Evolutionary conservation across 2,888 invertebrate genomes (phyloP).

Genomic region (Phalangium opilio): DNA sequence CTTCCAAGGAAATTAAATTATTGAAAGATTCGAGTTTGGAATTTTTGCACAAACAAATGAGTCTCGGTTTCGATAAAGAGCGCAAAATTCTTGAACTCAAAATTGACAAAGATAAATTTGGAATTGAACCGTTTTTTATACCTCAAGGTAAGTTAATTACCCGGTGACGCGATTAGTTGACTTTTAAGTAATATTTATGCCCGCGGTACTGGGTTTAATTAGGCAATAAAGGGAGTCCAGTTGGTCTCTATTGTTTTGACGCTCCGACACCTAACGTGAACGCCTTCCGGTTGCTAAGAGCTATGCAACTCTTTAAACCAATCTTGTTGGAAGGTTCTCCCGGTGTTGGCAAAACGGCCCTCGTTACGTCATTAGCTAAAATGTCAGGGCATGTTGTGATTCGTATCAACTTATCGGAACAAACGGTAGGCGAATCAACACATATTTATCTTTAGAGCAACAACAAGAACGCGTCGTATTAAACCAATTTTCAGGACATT

Average conservation of each 20-base stretch:
- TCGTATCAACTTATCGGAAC: slow-evolving; percentile 93
- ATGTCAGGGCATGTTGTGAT: slow-evolving; percentile 67
- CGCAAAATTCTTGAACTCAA: background rate
- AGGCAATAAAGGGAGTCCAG: background rate
- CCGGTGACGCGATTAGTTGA: no score
- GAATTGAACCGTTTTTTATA: slow-evolving; percentile 20
- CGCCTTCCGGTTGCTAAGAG: slow-evolving; percentile 66
- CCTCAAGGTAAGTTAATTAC: slow-evolving; percentile 13
- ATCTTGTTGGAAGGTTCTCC: slow-evolving; percentile 92
- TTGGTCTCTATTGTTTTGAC: slow-evolving; percentile 25
- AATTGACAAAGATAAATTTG: slow-evolving; percentile 5
- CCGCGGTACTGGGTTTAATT: no score
- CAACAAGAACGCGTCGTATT: no score
- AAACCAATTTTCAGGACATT: slow-evolving; percentile 49
- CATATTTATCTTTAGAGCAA: no score
- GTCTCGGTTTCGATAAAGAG: background rate
- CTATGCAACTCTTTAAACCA: slow-evolving; percentile 65
- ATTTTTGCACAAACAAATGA: background rate
- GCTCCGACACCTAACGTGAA: slow-evolving; percentile 67
- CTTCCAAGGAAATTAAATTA: background rate
- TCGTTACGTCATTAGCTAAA: slow-evolving; percentile 75
- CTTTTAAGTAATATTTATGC: no score
- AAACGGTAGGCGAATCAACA: slow-evolving; percentile 52
- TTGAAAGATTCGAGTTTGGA: background rate
- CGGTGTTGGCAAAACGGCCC: slow-evolving; percentile 94